Base-by-base conservation (phyloP, 2,888 invertebrate species). In the Thalpophila matura region DNA sequence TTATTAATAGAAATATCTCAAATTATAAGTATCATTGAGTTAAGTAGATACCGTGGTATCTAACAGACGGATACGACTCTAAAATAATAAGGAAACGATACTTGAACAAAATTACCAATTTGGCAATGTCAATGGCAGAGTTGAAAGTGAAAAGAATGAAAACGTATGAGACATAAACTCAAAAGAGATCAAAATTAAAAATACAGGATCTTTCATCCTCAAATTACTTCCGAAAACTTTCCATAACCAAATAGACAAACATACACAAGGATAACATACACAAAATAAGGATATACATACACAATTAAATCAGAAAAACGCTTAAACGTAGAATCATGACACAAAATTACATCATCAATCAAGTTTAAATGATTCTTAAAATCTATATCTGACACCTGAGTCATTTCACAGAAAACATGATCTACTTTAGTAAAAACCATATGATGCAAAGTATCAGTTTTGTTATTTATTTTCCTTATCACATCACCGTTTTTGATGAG, bases 401-500 rank as follows among this genome's bases (percentile, higher is more conserved):
- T 69, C 69, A 69, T 58, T 47, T 69, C 14, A 42, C 24, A 43
- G 14, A 58, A 70, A 12, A 53, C 14, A 35, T 71, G 59, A 71
- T 71, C 69, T 65, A 69, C 31, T 24, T 64, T 50, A 10, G n/a
- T 37, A 37, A 29, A 38, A 70, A 43, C 27, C 35, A n/a, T n/a
- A 18, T 3, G 4, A 40, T 40, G 2, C 31, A 27, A 18, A 38
- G 7, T 37, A 5, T 31, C 4, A 0, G 3, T 63, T 57, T 57
- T 51, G 49, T 26, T 24, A 22, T 40, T 0, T 0, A 10, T 70
- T 71, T 69, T 58, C 72, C 68, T 71, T 2, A 53, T 33, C 22
- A 24, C 45, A 22, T 63, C 61, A 47, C 18, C 24, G 7, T 18
- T 20, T 27, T 20, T 56, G 56, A 47, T 42, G 46, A 63, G 14